These are phyloP conservation scores for Cricetomys ansorgei DNA, from an alignment of 2,113 vertebrate genomes.

Conservation along the genomic window DNA sequence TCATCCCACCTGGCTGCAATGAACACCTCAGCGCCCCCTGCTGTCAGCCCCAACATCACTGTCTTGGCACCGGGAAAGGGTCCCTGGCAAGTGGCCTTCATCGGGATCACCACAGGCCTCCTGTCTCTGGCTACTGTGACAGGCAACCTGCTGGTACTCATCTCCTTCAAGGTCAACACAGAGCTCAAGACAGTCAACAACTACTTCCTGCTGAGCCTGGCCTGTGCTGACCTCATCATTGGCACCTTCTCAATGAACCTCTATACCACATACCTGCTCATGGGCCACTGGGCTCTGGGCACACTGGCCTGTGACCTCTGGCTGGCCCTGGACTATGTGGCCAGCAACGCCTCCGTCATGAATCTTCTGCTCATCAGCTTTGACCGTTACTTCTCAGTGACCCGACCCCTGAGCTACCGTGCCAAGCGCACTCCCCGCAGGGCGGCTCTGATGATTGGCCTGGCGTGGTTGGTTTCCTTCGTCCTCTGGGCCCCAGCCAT, in stretches of 20 bases:
- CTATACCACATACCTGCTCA: conserved; percentile 89
- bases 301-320: conserved; percentile 88
- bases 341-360: conserved; percentile 91
- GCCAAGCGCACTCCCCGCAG: conserved; percentile 87
- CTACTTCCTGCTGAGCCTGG: conserved; percentile 90
- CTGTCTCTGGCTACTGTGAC: conserved; percentile 88
- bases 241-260: conserved; percentile 91
- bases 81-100: conserved; percentile 87
- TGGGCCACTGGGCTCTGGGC: conserved; percentile 88
- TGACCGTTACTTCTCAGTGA: conserved; percentile 91
- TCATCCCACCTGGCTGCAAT: conserved; percentile 67
- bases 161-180: conserved; percentile 90
- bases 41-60: conserved; percentile 78
- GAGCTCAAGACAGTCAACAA: conserved; percentile 90
- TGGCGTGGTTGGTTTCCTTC: conserved; percentile 90
- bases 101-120: conserved; percentile 85
- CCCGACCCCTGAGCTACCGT: conserved; percentile 88
- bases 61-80: conserved; percentile 67
- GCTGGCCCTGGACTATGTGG: conserved; percentile 90
- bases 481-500: conserved; percentile 90
- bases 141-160: conserved; percentile 89
- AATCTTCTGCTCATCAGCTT: conserved; percentile 91
- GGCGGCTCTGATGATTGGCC: conserved; percentile 86
- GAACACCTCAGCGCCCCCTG: conserved; percentile 81
- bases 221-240: conserved; percentile 89